A percentile compares a stretch with the other conserved stretches of the same genome.
phyloP scores from a whole-genome alignment of 92 coral and sea anemone genomes.

The Metridium senile region DNA sequence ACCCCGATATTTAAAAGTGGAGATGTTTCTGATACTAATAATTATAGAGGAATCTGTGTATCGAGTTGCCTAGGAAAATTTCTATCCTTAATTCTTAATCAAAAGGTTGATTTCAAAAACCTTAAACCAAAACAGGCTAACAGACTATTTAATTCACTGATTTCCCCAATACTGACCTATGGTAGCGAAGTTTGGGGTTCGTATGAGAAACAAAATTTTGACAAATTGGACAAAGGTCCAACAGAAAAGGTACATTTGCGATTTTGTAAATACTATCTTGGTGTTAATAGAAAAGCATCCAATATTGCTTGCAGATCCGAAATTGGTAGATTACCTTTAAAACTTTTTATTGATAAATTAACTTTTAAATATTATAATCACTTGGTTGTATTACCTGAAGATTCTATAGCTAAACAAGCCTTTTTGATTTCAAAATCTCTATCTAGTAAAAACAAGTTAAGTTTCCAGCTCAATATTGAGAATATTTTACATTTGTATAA shows the following conservation, averaged over 20 bases:
- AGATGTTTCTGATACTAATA: slow-evolving; percentile 29
- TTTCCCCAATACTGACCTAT: slow-evolving; percentile 12
- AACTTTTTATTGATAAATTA: too few relatives aligned
- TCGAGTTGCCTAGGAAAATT: slow-evolving; percentile 59
- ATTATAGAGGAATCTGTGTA: slow-evolving; percentile 57
- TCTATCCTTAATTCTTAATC: slow-evolving; percentile 36
- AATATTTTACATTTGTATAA: too few relatives aligned
- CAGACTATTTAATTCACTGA: slow-evolving; percentile 7
- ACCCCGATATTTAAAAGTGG: slow-evolving; percentile 61
- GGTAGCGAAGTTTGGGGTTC: slow-evolving; percentile 27
- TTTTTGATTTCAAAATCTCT: too few relatives aligned
- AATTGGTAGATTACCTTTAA: too few relatives aligned
- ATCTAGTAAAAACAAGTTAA: too few relatives aligned
- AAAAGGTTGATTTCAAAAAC: background rate
- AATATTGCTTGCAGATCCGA: too few relatives aligned
- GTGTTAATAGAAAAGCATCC: too few relatives aligned
- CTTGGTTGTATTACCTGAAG: too few relatives aligned
- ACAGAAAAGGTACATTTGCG: slow-evolving; percentile 26
- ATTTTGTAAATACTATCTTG: too few relatives aligned
- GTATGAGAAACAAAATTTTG: slow-evolving; percentile 23
- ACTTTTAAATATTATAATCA: too few relatives aligned
- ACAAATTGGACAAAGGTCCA: slow-evolving; percentile 11
- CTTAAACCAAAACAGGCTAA: slow-evolving; percentile 9
- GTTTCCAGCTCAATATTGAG: too few relatives aligned
- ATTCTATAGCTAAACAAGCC: too few relatives aligned